A percentile compares a stretch with the other conserved stretches of the same genome.
Conservation (phyloP, 2,888 invertebrate genomes). For the Aspidiotus destructor region DNA sequence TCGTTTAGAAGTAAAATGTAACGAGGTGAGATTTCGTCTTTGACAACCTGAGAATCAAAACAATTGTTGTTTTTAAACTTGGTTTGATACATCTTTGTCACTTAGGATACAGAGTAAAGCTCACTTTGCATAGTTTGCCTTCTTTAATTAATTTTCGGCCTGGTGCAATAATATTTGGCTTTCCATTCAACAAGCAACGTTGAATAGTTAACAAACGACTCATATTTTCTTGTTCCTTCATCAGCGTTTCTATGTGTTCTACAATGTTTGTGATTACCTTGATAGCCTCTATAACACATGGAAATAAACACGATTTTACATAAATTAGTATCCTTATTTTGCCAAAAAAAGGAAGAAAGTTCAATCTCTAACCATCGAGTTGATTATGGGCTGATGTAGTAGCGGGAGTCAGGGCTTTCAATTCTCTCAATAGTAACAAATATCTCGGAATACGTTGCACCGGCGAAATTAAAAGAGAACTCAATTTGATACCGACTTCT, state of each 20-base stretch:
- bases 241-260: constrained; percentile 59
- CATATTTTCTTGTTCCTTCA: constrained; percentile 62
- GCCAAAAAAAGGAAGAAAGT: neutral
- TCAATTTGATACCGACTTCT: constrained; percentile 59
- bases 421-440: constrained; percentile 58
- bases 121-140: constrained; percentile 52
- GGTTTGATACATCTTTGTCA: neutral
- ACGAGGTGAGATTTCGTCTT: constrained; percentile 44
- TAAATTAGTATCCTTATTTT: neutral
- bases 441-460: constrained; percentile 71
- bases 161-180: constrained; percentile 57
- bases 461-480: constrained; percentile 63
- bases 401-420: constrained; percentile 51
- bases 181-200: constrained; percentile 51
- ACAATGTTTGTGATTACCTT: constrained; percentile 58
- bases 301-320: constrained; percentile 2
- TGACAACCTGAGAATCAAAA: constrained; percentile 37
- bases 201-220: constrained; percentile 59
- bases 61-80: neutral
- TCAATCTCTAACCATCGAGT: constrained; percentile 44
- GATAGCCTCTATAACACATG: constrained; percentile 50
- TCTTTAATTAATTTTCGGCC: constrained; percentile 61
- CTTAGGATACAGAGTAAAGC: neutral
- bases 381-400: constrained; percentile 50
- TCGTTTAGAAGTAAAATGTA: constrained; percentile 64